Conservation (phyloP, 2,113 vertebrate species). For the Phocoena phocoena region DNA sequence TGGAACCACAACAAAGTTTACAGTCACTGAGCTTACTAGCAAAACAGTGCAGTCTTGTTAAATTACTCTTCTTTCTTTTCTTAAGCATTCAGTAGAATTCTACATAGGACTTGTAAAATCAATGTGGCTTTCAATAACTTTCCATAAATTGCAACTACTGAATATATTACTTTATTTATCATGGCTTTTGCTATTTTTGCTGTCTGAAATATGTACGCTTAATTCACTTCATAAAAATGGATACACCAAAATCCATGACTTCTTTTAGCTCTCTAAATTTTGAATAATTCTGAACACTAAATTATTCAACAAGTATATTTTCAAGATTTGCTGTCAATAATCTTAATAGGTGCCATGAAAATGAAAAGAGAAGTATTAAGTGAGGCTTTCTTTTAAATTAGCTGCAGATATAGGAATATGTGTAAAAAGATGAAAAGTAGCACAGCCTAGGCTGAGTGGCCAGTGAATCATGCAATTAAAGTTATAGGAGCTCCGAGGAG, state of each 20-base stretch:
- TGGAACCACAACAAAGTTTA: neutral
- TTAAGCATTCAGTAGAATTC: constrained; percentile 45
- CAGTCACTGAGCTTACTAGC: neutral
- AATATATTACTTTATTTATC: neutral
- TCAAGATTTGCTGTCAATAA: constrained; percentile 11
- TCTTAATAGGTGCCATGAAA: neutral
- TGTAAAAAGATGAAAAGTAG: neutral
- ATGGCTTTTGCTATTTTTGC: neutral
- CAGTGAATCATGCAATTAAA: neutral
- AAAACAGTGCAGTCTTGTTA: neutral
- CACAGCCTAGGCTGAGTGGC: neutral
- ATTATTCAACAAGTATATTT: neutral
- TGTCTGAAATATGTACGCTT: neutral
- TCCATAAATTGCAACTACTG: neutral
- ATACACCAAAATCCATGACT: neutral
- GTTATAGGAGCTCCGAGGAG: neutral
- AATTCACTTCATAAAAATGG: constrained; percentile 1
- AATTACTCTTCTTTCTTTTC: neutral
- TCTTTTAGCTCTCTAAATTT: neutral
- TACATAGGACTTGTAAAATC: neutral
- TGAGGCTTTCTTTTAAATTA: neutral
- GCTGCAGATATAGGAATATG: neutral
- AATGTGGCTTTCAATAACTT: neutral
- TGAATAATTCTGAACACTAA: neutral
- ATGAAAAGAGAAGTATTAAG: neutral